Percentiles rank a stretch among this genome's conserved stretches.
Conservation (phyloP, 1,140 invertebrate genomes). For the Drepana arcuata region DNA sequence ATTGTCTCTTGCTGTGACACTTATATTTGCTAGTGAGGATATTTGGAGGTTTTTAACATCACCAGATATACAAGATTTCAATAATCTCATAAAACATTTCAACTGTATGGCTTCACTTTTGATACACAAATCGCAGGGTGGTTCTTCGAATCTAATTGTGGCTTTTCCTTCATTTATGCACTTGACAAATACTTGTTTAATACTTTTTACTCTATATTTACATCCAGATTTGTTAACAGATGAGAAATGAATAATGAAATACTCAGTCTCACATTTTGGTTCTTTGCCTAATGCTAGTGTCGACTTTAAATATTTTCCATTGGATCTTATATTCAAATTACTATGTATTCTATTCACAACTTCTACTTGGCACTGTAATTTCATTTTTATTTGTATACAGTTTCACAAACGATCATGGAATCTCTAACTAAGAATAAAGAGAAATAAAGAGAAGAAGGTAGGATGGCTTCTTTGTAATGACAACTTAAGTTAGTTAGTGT, state of each 20-base stretch:
- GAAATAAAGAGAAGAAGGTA: no score
- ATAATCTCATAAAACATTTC: constrained; percentile 78
- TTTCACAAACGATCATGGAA: no score
- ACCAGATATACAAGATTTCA: constrained; percentile 76
- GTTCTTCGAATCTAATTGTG: constrained; percentile 80
- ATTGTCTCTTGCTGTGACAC: constrained; percentile 69
- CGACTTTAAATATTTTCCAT: constrained; percentile 72
- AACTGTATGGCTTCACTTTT: constrained; percentile 77
- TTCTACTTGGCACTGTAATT: constrained; percentile 77
- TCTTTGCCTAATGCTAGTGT: constrained; percentile 78
- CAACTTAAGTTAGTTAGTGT: no score
- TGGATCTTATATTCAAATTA: constrained; percentile 47
- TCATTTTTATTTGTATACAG: constrained; percentile 75
- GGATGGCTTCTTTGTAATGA: no score
- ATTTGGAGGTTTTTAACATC: constrained; percentile 61
- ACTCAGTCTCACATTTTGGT: constrained; percentile 70
- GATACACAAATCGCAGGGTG: constrained; percentile 79
- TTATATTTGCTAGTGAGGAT: constrained; percentile 62
- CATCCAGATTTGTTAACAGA: constrained; percentile 76
- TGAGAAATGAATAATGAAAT: constrained; percentile 78
- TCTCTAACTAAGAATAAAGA: no score
- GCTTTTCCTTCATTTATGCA: constrained; percentile 82
- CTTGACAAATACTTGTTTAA: constrained; percentile 78
- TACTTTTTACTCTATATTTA: constrained; percentile 79
- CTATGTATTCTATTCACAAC: constrained; percentile 73